Percentiles rank a stretch among this genome's conserved stretches.
phyloP scores from a whole-genome alignment of 2,797 vertebrate species.

The Peromyscus melanophrys region DNA sequence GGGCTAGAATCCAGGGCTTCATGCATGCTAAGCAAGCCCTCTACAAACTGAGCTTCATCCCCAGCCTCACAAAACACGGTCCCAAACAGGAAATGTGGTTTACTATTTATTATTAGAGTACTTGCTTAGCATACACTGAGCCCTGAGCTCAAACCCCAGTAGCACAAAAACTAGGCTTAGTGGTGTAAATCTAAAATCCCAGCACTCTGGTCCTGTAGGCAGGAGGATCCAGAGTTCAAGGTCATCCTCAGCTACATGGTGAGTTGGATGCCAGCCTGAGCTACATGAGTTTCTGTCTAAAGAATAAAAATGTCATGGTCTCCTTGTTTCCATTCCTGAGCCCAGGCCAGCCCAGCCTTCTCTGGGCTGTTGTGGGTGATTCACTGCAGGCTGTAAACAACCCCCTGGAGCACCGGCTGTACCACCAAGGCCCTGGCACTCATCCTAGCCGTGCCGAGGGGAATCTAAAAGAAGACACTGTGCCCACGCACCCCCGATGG shows the following conservation, averaged over 20 bases:
- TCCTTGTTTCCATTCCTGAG: neutral
- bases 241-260: neutral
- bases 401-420: slow-evolving; percentile 65
- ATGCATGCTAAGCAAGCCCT: neutral
- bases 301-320: neutral
- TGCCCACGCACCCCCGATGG: slow-evolving; percentile 74
- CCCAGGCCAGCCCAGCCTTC: neutral
- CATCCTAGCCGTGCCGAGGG: slow-evolving; percentile 5
- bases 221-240: neutral
- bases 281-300: neutral
- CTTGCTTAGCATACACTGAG: neutral
- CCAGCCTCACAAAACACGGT: neutral
- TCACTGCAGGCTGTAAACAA: slow-evolving; percentile 75
- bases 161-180: neutral
- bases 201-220: neutral
- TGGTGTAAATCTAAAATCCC: neutral
- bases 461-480: slow-evolving; percentile 77
- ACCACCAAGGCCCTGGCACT: slow-evolving; percentile 68
- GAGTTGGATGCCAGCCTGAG: neutral
- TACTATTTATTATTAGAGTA: neutral
- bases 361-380: slow-evolving; percentile 60
- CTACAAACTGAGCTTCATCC: neutral
- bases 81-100: neutral
- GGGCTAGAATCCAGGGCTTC: neutral
- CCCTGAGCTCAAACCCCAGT: neutral